Evolutionary conservation across 2,113 vertebrate species (phyloP).

Genomic region (Sitta europaea): DNA sequence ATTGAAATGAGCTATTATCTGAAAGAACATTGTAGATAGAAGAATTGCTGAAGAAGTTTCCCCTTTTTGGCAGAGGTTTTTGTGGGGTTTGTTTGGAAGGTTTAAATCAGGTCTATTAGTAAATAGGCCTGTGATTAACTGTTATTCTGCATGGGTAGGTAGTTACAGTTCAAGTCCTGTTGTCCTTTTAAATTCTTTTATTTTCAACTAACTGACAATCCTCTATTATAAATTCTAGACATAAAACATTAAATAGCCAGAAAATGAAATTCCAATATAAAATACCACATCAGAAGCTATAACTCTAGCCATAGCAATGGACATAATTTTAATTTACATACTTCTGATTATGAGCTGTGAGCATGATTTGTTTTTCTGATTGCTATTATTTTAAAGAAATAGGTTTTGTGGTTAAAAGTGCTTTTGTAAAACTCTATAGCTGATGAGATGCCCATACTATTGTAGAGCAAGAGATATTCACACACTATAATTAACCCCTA

Average conservation of each 20-base stretch:
- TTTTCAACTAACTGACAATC: background rate
- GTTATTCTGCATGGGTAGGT: background rate
- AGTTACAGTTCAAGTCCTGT: background rate
- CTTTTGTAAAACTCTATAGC: background rate
- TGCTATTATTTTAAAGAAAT: background rate
- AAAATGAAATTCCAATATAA: slow-evolving; percentile 6
- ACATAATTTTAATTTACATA: background rate
- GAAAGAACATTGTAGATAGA: background rate
- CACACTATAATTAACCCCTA: background rate
- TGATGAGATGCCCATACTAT: background rate
- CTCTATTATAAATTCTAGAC: background rate
- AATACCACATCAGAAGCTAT: background rate
- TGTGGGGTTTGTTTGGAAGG: background rate
- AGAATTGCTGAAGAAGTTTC: background rate
- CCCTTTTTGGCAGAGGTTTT: background rate
- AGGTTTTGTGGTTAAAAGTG: background rate
- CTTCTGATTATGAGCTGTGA: background rate
- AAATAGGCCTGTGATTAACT: background rate
- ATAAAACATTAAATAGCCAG: background rate
- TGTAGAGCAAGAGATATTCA: background rate
- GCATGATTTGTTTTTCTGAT: background rate
- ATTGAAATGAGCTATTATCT: background rate
- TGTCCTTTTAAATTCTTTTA: background rate
- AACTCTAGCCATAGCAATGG: background rate
- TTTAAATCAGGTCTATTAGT: background rate